phyloP scores from a whole-genome alignment of 2,888 invertebrate species.

The Drosophila greeni region DNA sequence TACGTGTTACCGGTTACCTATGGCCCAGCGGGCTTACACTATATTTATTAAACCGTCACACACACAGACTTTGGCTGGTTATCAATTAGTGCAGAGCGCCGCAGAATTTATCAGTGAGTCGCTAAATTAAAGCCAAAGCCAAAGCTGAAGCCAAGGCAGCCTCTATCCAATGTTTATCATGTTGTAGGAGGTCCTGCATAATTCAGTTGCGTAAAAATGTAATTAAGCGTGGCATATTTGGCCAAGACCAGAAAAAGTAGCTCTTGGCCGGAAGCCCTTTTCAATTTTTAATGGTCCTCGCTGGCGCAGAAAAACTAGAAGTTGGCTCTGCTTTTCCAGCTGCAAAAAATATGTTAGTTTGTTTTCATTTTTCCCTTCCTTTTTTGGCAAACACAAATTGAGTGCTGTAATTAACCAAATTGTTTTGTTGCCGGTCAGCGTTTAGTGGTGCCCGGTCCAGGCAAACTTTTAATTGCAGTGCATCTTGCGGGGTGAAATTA shows the following conservation, averaged over 20 bases:
- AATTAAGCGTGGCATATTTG: constrained; percentile 63
- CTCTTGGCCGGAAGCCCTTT: constrained; percentile 32
- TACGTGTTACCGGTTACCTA: constrained; percentile 26
- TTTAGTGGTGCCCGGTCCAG: constrained; percentile 16
- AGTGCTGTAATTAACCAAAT: constrained; percentile 60
- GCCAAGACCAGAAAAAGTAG: constrained; percentile 42
- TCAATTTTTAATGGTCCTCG: constrained; percentile 62
- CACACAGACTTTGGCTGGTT: constrained; percentile 56
- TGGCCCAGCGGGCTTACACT: constrained; percentile 52
- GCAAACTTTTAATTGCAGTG: constrained; percentile 29
- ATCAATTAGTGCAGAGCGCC: constrained; percentile 68
- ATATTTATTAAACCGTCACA: constrained; percentile 72
- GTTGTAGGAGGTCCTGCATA: constrained; percentile 68
- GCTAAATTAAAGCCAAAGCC: constrained; percentile 16
- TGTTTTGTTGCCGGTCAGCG: constrained; percentile 45
- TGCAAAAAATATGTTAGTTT: constrained; percentile 22
- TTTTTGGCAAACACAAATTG: constrained; percentile 48
- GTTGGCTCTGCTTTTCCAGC: constrained; percentile 22
- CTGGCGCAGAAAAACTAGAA: constrained; percentile 30
- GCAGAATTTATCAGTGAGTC: constrained; percentile 61
- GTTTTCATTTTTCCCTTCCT: not conserved
- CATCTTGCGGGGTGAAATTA: constrained; percentile 10
- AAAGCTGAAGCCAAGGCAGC: constrained; percentile 1
- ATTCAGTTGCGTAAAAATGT: constrained; percentile 66
- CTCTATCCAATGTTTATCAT: constrained; percentile 62